Base-by-base conservation (phyloP, 2,888 invertebrate genomes). In the Acleris emargana region DNA sequence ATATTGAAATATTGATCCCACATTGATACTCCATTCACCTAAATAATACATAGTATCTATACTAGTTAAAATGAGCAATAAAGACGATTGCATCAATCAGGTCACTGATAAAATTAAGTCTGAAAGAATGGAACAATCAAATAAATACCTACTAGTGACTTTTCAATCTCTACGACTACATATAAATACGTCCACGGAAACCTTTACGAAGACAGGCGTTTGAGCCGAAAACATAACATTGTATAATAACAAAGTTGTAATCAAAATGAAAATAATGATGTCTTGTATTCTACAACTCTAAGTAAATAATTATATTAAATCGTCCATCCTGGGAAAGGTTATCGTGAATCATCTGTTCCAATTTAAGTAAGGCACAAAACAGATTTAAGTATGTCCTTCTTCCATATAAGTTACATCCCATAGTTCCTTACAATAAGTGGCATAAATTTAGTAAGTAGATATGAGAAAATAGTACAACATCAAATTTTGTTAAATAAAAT, bases 11-110 rank as follows among this genome's bases (percentile, higher is more conserved):
- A 70, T 75, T 76, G 73, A 69, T 75, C 74, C 74, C 76, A 67
- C 69, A 70, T 54, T 73, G 71, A 73, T 66, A 73, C 63, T 73
- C 67, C 73, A 67, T 72, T 73, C 70, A 67, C 53, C 38, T 38
- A 38, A 11, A 70, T 72, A 68, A 71, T 50, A 71, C 66, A 45
- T 38, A 4, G 13, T 68, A 58, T 45, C 17, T 64, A 69, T 76
- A 71, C 70, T 74, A 72, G 66, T 71, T 71, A 72, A 75, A 75
- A 72, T 78, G 78, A 78, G 78, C 78, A 78, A 78, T 73, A 63
- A 71, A 71, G 68, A 61, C 69, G 54, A 67, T 66, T 70, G 70
- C 70, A 76, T 73, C 72, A 73, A 75, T 74, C 72, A 71, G 70
- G 70, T 73, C 70, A 70, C 52, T 47, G 42, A 54, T 58, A 49